Percentiles rank a stretch among this genome's conserved stretches.
Conservation (phyloP, 1,140 invertebrate genomes). For the Trypoxylus dichotomus region DNA sequence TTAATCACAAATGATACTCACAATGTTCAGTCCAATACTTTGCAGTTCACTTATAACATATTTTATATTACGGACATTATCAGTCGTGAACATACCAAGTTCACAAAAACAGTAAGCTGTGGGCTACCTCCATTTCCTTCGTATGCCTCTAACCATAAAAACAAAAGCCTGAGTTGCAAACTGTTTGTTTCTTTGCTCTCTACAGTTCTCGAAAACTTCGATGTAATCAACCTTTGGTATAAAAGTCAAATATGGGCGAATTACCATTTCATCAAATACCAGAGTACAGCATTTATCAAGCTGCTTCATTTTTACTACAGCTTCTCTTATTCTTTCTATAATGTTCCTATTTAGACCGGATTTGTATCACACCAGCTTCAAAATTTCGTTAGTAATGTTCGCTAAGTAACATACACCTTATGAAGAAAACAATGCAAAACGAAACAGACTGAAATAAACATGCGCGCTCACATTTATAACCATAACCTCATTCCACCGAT, state of each 20-base stretch:
- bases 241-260: neutral
- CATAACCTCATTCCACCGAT: no score
- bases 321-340: neutral
- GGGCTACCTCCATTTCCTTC: constrained; percentile 35
- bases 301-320: neutral
- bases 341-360: constrained; percentile 13
- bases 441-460: no score
- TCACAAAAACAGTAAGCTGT: constrained; percentile 12
- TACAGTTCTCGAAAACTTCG: constrained; percentile 29
- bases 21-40: neutral
- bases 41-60: neutral
- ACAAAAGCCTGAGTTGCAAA: constrained; percentile 32
- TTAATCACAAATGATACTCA: constrained; percentile 23
- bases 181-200: neutral
- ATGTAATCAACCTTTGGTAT: neutral
- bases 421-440: no score
- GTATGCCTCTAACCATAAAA: constrained; percentile 32
- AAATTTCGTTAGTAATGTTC: constrained; percentile 34
- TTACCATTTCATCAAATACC: constrained; percentile 27
- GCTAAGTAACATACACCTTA: no score
- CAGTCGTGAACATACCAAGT: no score
- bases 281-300: neutral
- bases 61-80: constrained; percentile 8
- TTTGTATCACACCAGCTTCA: constrained; percentile 31
- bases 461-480: no score